These are phyloP conservation scores for Agapornis canus DNA, from an alignment of 2,797 vertebrate species.

Conservation along the genomic window DNA sequence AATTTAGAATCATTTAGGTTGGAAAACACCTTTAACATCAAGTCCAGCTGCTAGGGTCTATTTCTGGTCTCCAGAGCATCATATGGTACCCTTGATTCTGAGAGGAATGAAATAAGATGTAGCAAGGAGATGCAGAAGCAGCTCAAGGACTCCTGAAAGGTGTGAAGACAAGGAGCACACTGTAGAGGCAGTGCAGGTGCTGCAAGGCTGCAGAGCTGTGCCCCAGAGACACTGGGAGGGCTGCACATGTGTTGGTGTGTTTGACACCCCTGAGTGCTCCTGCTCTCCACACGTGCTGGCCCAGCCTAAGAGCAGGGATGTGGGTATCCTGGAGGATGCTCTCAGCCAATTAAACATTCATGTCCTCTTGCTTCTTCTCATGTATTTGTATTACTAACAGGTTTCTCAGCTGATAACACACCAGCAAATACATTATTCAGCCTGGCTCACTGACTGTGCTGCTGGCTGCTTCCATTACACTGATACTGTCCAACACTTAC, in stretches of 20 bases:
- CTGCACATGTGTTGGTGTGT: background rate
- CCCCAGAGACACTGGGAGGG: background rate
- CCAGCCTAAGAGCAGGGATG: background rate
- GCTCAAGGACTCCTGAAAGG: background rate
- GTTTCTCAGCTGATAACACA: slow-evolving; percentile 56
- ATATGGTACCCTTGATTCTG: background rate
- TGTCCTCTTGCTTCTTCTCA: slow-evolving; percentile 32
- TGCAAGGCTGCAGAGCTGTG: background rate
- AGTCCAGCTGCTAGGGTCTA: background rate
- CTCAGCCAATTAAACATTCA: slow-evolving; percentile 45
- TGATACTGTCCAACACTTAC: background rate
- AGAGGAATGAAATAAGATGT: background rate
- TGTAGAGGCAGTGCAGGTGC: fast-evolving
- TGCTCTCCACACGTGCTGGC: background rate
- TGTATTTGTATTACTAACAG: slow-evolving; percentile 55
- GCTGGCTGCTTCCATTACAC: slow-evolving; percentile 7
- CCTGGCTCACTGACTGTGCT: background rate
- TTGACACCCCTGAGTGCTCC: background rate
- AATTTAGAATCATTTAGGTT: background rate
- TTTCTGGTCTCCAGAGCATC: background rate
- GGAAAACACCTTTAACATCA: background rate
- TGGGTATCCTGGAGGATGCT: background rate
- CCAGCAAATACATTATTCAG: slow-evolving; percentile 56
- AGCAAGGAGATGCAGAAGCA: background rate
- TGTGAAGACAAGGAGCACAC: fast-evolving